Base-by-base conservation (phyloP, 2,888 invertebrate genomes). In the Nomada ruficornis region DNA sequence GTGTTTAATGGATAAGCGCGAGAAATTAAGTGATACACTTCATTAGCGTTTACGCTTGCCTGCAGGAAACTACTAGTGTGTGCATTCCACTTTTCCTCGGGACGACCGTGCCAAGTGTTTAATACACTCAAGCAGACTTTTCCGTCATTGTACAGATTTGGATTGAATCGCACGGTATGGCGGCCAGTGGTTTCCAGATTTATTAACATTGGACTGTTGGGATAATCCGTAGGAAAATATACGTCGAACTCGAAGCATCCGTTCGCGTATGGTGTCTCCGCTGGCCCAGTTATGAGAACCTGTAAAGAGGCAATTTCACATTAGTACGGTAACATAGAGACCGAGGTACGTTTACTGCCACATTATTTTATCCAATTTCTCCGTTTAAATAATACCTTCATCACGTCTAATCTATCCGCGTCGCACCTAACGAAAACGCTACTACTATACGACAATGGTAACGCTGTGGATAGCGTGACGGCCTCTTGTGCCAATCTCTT, bases 51-150 rank as follows among this genome's bases (percentile, higher is more conserved):
- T 47, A 23, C 44, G 1, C 20, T 44, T 84, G 95, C 96, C 95
- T 97, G 97, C 82, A 98, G 95, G 92, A 99, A 98, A 94, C 98
- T 98, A 62, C 98, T 98, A 0, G 98, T 98, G 94, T 98, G 98
- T 82, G 98, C 97, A 94, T 98, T 98, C 98, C 98, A 99, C 94
- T 98, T 98, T 94, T 99, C 99, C 94, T 98, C 98, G 36, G 98
- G 98, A 72, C 98, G 95, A 10, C 98, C 98, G 94, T 98, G 98
- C 98, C 98, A 99, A 2, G 98, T 99, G 94, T 98, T 98, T 86
- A 99, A 95, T 86, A 99, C 98, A 88, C 98, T 98, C 92, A 99
- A 96, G 94, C 98, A 99, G 81, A 97, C 97, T 95, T 98, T 98
- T 86, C 98, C 98, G 94, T 98, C 98, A 95, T 98, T 98, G 94